Conservation (phyloP, 1,140 invertebrate genomes). For the Scaptomyza pallida region DNA sequence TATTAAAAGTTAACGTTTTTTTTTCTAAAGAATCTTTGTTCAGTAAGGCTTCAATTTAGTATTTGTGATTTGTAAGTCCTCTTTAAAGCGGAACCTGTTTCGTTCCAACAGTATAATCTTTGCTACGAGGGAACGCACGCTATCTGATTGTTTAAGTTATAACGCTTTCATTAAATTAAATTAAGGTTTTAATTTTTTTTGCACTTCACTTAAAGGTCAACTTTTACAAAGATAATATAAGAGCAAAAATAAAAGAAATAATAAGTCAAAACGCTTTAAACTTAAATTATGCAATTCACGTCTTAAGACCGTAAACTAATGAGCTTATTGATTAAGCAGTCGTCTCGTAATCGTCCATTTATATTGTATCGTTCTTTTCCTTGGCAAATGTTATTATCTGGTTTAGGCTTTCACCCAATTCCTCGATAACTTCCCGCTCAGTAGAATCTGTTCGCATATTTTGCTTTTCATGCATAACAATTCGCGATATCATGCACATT, state of each 20-base stretch:
- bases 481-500: slow-evolving; percentile 96
- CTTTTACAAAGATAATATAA: slow-evolving; percentile 65
- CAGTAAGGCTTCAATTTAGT: no score
- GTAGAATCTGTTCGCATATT: slow-evolving; percentile 89
- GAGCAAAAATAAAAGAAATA: slow-evolving; percentile 4
- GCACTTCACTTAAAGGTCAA: slow-evolving; percentile 67
- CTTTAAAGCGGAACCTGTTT: no score
- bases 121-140: no score
- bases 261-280: slow-evolving; percentile 47
- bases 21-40: no score
- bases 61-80: no score
- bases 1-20: no score
- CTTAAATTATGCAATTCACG: slow-evolving; percentile 51
- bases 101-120: no score
- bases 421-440: slow-evolving; percentile 95
- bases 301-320: slow-evolving; percentile 11
- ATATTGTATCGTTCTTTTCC: slow-evolving; percentile 70
- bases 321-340: slow-evolving; percentile 29
- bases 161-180: no score
- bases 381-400: slow-evolving; percentile 92
- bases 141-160: no score
- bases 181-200: slow-evolving; percentile 22
- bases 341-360: slow-evolving; percentile 51
- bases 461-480: slow-evolving; percentile 90
- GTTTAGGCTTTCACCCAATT: slow-evolving; percentile 96